A percentile compares a stretch with the other conserved stretches of the same genome.
These are phyloP conservation scores for Drosophila ananassae DNA, from an alignment of 1,140 invertebrate genomes.

Conservation along the genomic window DNA sequence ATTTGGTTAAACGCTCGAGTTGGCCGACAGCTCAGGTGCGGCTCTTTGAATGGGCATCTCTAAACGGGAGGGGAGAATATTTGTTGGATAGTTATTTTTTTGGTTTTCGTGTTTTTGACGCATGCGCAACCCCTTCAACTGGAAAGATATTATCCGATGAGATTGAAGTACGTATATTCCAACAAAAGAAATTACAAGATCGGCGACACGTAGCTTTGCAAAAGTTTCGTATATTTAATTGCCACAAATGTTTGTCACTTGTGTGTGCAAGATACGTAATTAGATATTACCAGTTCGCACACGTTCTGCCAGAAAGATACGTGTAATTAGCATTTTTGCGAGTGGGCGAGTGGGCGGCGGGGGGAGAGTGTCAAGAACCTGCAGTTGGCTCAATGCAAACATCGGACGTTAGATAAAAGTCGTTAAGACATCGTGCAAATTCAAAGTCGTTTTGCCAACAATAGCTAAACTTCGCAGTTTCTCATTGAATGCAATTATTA, in stretches of 20 bases:
- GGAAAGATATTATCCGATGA: conserved; percentile 54
- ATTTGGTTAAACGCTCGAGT: conserved; percentile 60
- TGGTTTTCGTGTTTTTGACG: conserved; percentile 22
- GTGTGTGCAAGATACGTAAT: conserved; percentile 59
- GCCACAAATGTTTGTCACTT: conserved; percentile 70
- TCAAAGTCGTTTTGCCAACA: conserved; percentile 20
- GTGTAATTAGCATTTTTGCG: conserved; percentile 52
- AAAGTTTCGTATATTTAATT: conserved; percentile 67
- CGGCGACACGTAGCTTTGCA: conserved; percentile 53
- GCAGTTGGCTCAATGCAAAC: conserved; percentile 42
- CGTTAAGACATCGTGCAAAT: conserved; percentile 33
- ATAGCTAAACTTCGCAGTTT: conserved; percentile 38
- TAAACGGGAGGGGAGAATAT: background rate
- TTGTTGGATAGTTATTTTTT: background rate
- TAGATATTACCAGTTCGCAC: conserved; percentile 61
- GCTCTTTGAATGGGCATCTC: conserved; percentile 5
- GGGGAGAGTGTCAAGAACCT: conserved; percentile 31
- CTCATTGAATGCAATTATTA: conserved; percentile 44
- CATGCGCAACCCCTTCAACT: conserved; percentile 53
- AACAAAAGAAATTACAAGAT: conserved; percentile 32
- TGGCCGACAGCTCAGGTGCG: conserved; percentile 36
- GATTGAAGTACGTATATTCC: background rate
- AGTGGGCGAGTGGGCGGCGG: conserved; percentile 1
- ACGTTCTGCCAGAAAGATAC: conserved; percentile 53
- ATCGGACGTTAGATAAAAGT: conserved; percentile 39